Evolutionary conservation across 1,140 invertebrate species (phyloP), one percentile per base, ranked within the genome.

Genomic region (Ooceraea biroi): DNA sequence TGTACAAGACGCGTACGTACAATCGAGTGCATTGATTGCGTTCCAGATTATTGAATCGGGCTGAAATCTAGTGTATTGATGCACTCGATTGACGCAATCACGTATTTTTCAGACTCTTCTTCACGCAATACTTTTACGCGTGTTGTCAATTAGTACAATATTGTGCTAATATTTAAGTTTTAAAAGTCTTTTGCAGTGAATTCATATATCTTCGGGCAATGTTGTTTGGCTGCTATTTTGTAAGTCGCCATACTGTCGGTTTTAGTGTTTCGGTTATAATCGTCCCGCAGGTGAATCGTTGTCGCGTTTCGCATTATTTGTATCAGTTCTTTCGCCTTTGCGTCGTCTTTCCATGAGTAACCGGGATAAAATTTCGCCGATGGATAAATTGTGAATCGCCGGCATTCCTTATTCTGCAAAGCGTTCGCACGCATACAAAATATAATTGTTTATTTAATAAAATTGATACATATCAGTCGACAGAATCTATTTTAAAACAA

Each of bases 171-270:
- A 0, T 69, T 11, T 2, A 17, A 11, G 27, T 27, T n/a, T 71
- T 22, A 57, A 41, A 72, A 25, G 17, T 8, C 19, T 17, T 36
- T 10, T 55, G 5, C 30, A 22, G 30, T n/a, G 22, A 55, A 22
- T 10, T 72, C 3, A 8, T 72, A 72, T 72, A 57, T 72, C 19
- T 57, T 72, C 7, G 69, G 69, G 8, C 69, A 72, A 36, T 72
- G 27, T 22, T 57, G 25, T 19, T 11, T 55, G 12, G 50, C 50
- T 1, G 14, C 30, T 12, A 57, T 36, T 57, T 36, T 57, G 19
- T 57, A 72, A 30, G 2, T n/a, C 12, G 30, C 19, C 8, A 8
- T 14, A 22, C 3, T 30, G 3, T 72, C 50, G 17, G n/a, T 1
- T 36, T 52, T 10, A 0, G 5, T n/a, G 1, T 50, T 14, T 14